Conservation (phyloP, 2,113 vertebrate species). For the Elephas maximus region DNA sequence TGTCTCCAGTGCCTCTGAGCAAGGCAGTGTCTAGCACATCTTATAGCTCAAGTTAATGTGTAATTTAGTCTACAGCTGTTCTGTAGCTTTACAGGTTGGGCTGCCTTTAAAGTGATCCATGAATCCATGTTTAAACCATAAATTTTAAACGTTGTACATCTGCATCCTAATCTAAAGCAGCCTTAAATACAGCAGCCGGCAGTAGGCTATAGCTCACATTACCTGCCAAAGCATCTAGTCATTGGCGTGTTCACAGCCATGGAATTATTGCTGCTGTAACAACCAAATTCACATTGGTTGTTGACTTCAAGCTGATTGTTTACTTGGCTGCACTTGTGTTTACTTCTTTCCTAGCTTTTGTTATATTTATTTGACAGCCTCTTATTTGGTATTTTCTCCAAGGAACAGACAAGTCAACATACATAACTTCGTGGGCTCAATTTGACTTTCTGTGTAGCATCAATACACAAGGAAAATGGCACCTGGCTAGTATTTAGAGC, state of each 20-base stretch:
- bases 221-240: conserved; percentile 78
- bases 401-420: conserved; percentile 64
- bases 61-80: conserved; percentile 62
- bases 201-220: conserved; percentile 56
- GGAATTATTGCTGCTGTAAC: conserved; percentile 62
- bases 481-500: conserved; percentile 28
- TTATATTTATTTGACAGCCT: conserved; percentile 79
- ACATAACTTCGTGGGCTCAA: background rate
- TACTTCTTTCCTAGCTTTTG: conserved; percentile 77
- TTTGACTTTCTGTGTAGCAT: background rate
- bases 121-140: conserved; percentile 77
- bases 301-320: conserved; percentile 57
- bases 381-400: conserved; percentile 66
- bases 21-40: background rate
- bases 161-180: conserved; percentile 78
- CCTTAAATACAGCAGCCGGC: conserved; percentile 77
- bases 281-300: conserved; percentile 45
- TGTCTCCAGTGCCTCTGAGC: background rate
- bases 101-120: conserved; percentile 77
- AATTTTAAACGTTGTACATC: conserved; percentile 78
- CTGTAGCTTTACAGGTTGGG: conserved; percentile 70
- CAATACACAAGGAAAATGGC: background rate
- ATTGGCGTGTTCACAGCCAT: conserved; percentile 3
- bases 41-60: conserved; percentile 26
- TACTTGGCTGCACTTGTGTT: conserved; percentile 37